phyloP scores from a whole-genome alignment of 2,113 vertebrate genomes.

The Mystacornis crossleyi region DNA sequence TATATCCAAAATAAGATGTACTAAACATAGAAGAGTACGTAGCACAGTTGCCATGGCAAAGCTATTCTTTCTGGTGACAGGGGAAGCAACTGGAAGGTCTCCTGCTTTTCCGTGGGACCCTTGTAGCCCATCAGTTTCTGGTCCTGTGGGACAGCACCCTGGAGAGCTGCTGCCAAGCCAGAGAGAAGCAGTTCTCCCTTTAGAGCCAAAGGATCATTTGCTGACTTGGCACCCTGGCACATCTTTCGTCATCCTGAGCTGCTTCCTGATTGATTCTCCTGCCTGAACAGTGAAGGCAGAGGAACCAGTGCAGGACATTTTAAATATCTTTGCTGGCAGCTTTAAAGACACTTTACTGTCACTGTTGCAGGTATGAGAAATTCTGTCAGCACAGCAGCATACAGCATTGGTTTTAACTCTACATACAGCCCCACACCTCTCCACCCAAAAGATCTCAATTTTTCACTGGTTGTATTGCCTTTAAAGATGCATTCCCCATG shows the following conservation, averaged over 20 bases:
- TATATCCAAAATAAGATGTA: background rate
- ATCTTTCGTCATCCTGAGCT: background rate
- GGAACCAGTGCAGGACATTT: background rate
- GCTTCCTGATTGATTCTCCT: background rate
- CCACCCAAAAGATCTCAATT: background rate
- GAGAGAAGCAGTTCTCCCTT: background rate
- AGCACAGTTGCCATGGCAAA: slow-evolving; percentile 9
- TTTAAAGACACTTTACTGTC: background rate
- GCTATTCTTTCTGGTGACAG: background rate
- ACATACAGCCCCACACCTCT: background rate
- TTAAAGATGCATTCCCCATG: background rate
- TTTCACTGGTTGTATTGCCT: background rate
- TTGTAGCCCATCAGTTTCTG: background rate
- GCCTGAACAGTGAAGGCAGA: background rate
- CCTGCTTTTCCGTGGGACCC: background rate
- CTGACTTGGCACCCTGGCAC: background rate
- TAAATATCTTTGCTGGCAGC: background rate
- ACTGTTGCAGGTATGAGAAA: background rate
- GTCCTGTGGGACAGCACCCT: background rate
- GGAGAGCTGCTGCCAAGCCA: background rate
- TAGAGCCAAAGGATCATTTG: background rate
- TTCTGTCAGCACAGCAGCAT: background rate
- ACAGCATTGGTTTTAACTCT: background rate
- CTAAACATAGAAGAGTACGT: background rate
- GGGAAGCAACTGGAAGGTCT: background rate